Evolutionary conservation across 2,797 vertebrate genomes (phyloP).

Genomic region (Myotis vivesi): DNA sequence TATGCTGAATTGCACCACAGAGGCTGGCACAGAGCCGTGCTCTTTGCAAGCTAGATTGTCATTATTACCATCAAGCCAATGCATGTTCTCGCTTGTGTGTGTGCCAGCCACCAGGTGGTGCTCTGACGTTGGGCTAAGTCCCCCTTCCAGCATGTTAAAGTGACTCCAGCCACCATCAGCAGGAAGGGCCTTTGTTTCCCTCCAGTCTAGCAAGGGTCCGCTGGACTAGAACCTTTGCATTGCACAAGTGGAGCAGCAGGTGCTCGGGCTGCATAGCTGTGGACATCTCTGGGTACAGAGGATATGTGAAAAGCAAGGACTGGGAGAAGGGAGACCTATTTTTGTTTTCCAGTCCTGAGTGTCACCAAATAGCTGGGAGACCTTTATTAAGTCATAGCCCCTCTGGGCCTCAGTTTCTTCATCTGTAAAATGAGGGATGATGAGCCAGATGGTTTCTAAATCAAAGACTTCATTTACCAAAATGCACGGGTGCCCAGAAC

Average conservation of each 20-base stretch:
- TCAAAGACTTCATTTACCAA: neutral
- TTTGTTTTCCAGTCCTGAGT: neutral
- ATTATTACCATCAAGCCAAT: neutral
- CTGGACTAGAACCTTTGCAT: neutral
- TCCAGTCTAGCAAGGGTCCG: neutral
- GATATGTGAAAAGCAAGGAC: neutral
- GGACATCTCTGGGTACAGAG: neutral
- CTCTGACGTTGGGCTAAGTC: neutral
- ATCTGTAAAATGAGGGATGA: neutral
- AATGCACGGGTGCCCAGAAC: rapidly evolving
- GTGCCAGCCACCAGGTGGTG: constrained; percentile 62
- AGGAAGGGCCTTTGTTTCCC: neutral
- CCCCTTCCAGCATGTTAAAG: too few relatives aligned
- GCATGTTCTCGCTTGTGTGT: rapidly evolving
- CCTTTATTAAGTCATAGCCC: neutral
- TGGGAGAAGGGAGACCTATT: neutral
- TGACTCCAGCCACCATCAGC: neutral
- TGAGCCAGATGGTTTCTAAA: neutral
- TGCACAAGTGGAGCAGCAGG: neutral
- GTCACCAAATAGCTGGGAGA: neutral
- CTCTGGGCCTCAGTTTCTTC: neutral
- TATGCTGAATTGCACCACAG: rapidly evolving
- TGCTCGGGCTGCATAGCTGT: neutral
- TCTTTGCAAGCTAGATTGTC: neutral
- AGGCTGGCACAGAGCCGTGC: neutral